phyloP scores from a whole-genome alignment of 2,113 vertebrate genomes.

The human (Homo sapiens) region DNA sequence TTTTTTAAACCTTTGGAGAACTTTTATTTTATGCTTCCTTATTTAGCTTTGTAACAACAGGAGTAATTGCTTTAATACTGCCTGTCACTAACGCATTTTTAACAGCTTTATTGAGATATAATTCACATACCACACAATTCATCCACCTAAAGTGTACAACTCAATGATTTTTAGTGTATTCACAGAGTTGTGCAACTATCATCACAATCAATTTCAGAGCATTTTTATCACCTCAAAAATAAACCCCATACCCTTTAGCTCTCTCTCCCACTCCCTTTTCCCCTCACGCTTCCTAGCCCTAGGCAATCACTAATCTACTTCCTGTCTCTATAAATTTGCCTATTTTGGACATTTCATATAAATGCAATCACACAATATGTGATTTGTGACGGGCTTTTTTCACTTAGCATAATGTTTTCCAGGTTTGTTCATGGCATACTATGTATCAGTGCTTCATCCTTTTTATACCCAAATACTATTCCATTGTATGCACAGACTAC shows the following conservation, averaged over 20 bases:
- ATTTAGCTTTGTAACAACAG: not conserved
- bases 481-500: not conserved
- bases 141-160: not conserved
- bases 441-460: not conserved
- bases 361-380: not conserved
- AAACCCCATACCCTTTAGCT: not conserved
- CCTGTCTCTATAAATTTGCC: constrained; percentile 13
- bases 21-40: not conserved
- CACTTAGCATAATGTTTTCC: not conserved
- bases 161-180: not conserved
- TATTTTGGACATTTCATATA: not conserved
- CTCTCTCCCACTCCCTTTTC: too few species aligned
- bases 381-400: not conserved
- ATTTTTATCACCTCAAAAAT: not conserved
- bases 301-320: not conserved
- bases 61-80: not conserved
- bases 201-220: not conserved
- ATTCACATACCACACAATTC: not conserved
- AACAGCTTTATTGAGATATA: not conserved
- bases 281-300: not conserved
- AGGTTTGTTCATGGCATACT: not conserved
- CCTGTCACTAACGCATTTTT: not conserved
- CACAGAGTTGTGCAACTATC: not conserved
- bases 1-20: not conserved
- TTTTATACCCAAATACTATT: not conserved